Base-by-base conservation (phyloP, 2,888 invertebrate species). In the Pollenia angustigena region DNA sequence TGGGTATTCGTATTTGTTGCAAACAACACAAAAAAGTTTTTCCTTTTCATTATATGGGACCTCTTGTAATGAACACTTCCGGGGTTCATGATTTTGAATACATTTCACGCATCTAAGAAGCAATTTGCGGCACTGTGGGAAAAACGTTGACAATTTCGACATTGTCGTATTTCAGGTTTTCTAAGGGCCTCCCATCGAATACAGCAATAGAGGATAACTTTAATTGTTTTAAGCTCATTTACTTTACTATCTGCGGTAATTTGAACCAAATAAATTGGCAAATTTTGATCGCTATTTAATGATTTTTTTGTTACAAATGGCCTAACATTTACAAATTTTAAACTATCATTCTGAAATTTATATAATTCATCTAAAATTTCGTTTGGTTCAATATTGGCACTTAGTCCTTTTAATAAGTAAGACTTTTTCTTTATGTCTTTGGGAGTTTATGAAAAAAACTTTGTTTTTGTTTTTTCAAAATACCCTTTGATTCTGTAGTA, bases 91-190 rank as follows among this genome's bases (percentile, higher is more conserved):
- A 23, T 23, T 23, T 23, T 23, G 23, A 23, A 2, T 23, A 23
- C 23, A 23, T 23, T 23, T 23, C 2, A 23, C 23, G 23, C 23
- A 23, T 23, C 23, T 23, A 23, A 23, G 23, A 23, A 23, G 23
- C 2, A 23, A 23, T 23, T 23, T 1, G 23, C 23, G 23, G 23
- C 23, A 23, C 68, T 72, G 14, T 72, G 72, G 10, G 32, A 58
- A 58, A 72, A 71, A 3, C 40, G 12, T 58, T 72, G 72, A 12
- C 72, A 72, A 10, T 23, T 58, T 14, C 58, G 42, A 44, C 58
- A 72, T 54, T 71, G 71, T 2, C 54, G 40, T 6, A 71, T 71
- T 52, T 54, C 71, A 11, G 71, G 40, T 16, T 71, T 71, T 71
- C 42, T 14, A 11, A 54, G 14, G 6, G 42, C 8, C 46, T 72